phyloP scores from a whole-genome alignment of 2,113 vertebrate species.

The Octodon degus region DNA sequence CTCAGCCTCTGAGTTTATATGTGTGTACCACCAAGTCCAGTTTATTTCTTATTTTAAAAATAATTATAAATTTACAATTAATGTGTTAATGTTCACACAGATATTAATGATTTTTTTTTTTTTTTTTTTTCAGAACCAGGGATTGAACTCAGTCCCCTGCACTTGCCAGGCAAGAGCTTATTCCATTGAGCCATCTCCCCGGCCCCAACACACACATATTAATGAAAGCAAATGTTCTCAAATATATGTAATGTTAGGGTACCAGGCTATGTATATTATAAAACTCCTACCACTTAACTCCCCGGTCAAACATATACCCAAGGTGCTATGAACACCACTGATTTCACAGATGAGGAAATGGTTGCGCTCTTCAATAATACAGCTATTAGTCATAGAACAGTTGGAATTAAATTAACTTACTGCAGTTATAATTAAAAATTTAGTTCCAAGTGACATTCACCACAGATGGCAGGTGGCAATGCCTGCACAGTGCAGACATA shows the following conservation, averaged over 20 bases:
- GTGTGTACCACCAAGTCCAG: not conserved
- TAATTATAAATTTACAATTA: constrained; percentile 32
- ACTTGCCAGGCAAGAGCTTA: too few relatives aligned
- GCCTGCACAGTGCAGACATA: not conserved
- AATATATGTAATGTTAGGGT: not conserved
- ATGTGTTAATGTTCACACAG: constrained; percentile 66
- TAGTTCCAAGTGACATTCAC: not conserved
- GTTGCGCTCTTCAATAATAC: not conserved
- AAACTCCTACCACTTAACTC: not conserved
- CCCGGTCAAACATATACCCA: not conserved
- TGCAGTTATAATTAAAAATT: constrained; percentile 36
- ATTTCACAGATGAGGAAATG: constrained; percentile 21
- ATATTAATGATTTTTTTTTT: constrained; percentile 52
- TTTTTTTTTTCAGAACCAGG: too few relatives aligned
- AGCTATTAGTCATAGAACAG: not conserved
- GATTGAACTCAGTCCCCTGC: too few relatives aligned
- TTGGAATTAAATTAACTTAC: constrained; percentile 31
- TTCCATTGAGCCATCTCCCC: too few relatives aligned
- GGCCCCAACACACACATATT: too few relatives aligned
- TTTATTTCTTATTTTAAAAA: constrained; percentile 77
- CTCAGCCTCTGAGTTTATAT: not conserved
- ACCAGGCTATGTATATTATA: not conserved
- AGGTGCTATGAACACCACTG: not conserved
- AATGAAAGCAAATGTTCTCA: constrained; percentile 57
- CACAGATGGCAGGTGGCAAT: not conserved